Evolutionary conservation across 1,140 invertebrate genomes (phyloP), one percentile per base, ranked within the genome.

Genomic region (Battus philenor): DNA sequence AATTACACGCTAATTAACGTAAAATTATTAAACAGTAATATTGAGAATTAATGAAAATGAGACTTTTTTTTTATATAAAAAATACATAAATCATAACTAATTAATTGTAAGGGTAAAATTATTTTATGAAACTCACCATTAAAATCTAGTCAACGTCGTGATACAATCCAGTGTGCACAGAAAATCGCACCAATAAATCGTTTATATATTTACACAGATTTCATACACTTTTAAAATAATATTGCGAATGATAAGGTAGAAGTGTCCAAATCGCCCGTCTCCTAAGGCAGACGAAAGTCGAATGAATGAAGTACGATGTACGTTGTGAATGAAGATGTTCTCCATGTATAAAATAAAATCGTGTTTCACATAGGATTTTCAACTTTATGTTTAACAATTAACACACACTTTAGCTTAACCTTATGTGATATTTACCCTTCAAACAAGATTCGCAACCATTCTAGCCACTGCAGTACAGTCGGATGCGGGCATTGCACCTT

Each of bases 401-500:
- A n/a, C n/a, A n/a, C n/a, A n/a, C n/a, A n/a, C n/a, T n/a, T n/a
- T n/a, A n/a, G n/a, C n/a, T n/a, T n/a, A n/a, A n/a, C n/a, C n/a
- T n/a, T 11, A 11, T 48, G 31, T 0, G 10, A 17, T 36, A 8
- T 51, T 50, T 46, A n/a, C 11, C 11, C 29, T 12, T 39, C 9
- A 6, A 15, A 36, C 38, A 15, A 33, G 47, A 60, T 69, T 69
- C 56, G 61, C 68, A 72, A 69, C 36, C 59, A 53, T 53, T 51
- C 50, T 46, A 41, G 56, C 26, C 49, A 47, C 48, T 52, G 48
- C 36, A 44, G 53, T 49, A 54, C 48, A 53, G 51, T 67, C 60
- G 67, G 63, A 71, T 76, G 68, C 68, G 69, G 67, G 64, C 47
- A 44, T 49, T 18, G 30, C 52, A 43, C 50, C 26, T 66, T 18